Percentiles rank a stretch among this genome's conserved stretches.
Conservation (phyloP, 1,140 invertebrate species). For the Cephus cinctus region DNA sequence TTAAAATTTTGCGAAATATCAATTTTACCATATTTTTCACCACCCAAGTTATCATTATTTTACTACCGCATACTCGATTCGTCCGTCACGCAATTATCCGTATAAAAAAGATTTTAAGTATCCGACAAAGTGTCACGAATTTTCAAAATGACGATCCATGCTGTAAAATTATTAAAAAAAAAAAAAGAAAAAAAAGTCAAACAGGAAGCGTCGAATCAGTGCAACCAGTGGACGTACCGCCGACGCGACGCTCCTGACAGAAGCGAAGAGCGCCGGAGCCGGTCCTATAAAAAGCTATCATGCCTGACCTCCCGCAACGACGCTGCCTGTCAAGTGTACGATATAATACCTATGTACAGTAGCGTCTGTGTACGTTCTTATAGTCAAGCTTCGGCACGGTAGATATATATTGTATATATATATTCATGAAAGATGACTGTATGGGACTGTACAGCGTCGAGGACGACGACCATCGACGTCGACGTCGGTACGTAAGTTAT, state of each 20-base stretch:
- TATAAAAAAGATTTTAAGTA: too few species aligned
- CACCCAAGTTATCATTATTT: too few species aligned
- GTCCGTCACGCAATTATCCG: too few species aligned
- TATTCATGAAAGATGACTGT: too few species aligned
- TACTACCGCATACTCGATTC: too few species aligned
- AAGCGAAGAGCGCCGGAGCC: conserved; percentile 9
- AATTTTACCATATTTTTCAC: too few species aligned
- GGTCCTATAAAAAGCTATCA: conserved; percentile 48
- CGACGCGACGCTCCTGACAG: neutral
- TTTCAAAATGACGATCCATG: neutral
- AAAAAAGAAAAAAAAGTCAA: neutral
- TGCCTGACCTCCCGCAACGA: conserved; percentile 50
- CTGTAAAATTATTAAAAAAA: neutral
- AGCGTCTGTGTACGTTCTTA: conserved; percentile 16
- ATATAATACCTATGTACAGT: conserved; percentile 24
- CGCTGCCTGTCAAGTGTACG: conserved; percentile 33
- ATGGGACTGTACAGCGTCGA: too few species aligned
- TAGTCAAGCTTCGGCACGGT: conserved; percentile 23
- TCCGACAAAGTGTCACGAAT: too few species aligned
- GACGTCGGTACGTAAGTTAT: conserved; percentile 20
- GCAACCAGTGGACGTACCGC: neutral
- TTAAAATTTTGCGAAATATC: too few species aligned
- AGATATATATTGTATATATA: too few species aligned
- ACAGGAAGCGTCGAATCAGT: neutral
- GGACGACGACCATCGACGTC: conserved; percentile 23